Conservation (phyloP, 1,140 invertebrate species). For the Mercenaria mercenaria region DNA sequence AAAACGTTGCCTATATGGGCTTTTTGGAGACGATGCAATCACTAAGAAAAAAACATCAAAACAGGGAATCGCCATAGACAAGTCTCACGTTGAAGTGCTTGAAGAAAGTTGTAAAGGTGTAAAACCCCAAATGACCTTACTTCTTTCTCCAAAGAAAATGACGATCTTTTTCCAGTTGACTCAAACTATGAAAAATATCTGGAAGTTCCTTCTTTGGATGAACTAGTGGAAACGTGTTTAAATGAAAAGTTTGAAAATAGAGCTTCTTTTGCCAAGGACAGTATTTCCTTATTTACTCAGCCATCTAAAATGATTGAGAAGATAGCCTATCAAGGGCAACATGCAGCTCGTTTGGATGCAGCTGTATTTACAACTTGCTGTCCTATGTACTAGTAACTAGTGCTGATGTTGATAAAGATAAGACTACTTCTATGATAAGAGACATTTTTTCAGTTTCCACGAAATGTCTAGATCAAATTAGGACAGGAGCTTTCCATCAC, state of each 20-base stretch:
- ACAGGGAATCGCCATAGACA: too few species aligned
- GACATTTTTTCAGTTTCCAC: slow-evolving; percentile 31
- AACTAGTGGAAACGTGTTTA: slow-evolving; percentile 6
- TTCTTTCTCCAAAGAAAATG: too few species aligned
- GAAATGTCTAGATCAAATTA: slow-evolving; percentile 28
- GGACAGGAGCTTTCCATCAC: slow-evolving; percentile 33
- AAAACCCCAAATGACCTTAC: too few species aligned
- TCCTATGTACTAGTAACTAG: background rate
- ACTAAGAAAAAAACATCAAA: too few species aligned
- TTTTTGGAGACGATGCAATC: too few species aligned
- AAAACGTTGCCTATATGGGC: too few species aligned
- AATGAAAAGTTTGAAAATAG: background rate
- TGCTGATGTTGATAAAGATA: slow-evolving; percentile 1
- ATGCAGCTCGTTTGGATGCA: slow-evolving; percentile 28
- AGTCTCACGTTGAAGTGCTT: too few species aligned
- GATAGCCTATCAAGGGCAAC: slow-evolving; percentile 19
- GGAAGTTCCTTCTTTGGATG: slow-evolving; percentile 31
- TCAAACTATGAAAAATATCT: background rate
- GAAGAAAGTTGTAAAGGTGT: too few species aligned
- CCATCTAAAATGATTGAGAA: slow-evolving; percentile 38
- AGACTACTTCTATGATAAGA: background rate
- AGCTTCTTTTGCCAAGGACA: too few species aligned
- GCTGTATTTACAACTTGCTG: slow-evolving; percentile 23
- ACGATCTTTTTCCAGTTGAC: background rate
- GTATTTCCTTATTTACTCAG: background rate